These are phyloP conservation scores for Myotis davidii DNA, from an alignment of 2,113 vertebrate genomes.

Conservation along the genomic window DNA sequence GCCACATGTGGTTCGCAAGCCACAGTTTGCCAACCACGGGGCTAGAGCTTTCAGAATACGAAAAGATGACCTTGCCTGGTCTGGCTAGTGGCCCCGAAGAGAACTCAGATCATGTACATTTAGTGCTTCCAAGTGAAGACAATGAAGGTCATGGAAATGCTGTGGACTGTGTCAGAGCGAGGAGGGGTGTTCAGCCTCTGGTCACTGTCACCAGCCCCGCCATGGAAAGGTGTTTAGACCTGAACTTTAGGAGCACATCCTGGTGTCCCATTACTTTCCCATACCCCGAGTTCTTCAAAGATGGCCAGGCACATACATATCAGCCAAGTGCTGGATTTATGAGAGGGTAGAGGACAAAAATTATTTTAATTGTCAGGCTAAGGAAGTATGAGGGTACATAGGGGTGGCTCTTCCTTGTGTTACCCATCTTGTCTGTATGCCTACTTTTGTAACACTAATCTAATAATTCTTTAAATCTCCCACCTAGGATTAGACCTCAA, in stretches of 20 bases:
- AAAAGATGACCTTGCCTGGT: not conserved
- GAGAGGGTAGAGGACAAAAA: not conserved
- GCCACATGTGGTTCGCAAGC: too few relatives aligned
- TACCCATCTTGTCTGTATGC: not conserved
- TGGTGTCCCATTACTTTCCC: not conserved
- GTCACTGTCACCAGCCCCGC: not conserved
- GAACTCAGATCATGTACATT: not conserved
- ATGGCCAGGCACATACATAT: not conserved
- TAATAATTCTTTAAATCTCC: not conserved
- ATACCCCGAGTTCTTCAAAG: not conserved
- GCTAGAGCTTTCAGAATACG: not conserved
- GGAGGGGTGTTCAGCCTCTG: not conserved
- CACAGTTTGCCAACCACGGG: not conserved
- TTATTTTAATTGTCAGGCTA: not conserved
- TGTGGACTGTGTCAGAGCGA: not conserved
- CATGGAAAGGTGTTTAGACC: not conserved
- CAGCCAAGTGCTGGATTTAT: not conserved
- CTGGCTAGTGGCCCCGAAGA: not conserved
- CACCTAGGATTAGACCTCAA: not conserved
- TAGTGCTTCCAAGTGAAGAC: not conserved
- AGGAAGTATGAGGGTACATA: not conserved
- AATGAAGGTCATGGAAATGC: not conserved
- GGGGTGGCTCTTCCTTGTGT: not conserved
- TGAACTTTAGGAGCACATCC: not conserved
- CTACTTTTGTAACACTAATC: not conserved